These are phyloP conservation scores for Chrysodeixis includens DNA, from an alignment of 2,888 invertebrate genomes.

Conservation along the genomic window DNA sequence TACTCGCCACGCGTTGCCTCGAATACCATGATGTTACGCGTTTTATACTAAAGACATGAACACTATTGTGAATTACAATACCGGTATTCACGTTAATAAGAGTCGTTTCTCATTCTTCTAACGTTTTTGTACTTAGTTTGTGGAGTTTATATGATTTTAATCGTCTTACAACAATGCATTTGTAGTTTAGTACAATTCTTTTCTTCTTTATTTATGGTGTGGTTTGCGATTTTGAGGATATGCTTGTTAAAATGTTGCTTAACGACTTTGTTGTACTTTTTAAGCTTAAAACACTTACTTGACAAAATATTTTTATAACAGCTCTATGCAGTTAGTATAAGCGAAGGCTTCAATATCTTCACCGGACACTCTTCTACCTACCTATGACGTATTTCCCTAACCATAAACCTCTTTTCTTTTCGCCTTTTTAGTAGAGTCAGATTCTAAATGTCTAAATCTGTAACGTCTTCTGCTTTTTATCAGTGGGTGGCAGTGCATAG, in stretches of 20 bases:
- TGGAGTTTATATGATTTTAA: not conserved
- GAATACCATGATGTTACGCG: conserved; percentile 17
- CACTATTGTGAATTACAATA: conserved; percentile 10
- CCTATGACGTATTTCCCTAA: too few relatives aligned
- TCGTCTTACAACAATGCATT: not conserved
- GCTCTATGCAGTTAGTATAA: too few relatives aligned
- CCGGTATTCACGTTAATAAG: not conserved
- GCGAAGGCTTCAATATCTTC: too few relatives aligned
- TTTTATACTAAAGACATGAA: not conserved
- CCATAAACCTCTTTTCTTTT: too few relatives aligned
- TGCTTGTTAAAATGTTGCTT: not conserved
- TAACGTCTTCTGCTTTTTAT: too few relatives aligned
- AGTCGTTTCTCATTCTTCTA: not conserved
- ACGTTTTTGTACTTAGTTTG: not conserved
- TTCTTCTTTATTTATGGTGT: not conserved
- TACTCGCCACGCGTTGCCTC: conserved; percentile 26
- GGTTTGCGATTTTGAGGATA: not conserved
- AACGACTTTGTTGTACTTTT: too few relatives aligned
- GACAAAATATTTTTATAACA: too few relatives aligned
- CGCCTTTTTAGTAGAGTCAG: too few relatives aligned
- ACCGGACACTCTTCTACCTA: too few relatives aligned
- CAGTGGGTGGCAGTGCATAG: too few relatives aligned
- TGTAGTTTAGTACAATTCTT: not conserved
- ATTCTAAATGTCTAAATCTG: too few relatives aligned
- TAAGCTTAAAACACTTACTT: too few relatives aligned